phyloP scores from a whole-genome alignment of 2,113 vertebrate genomes.

The Phaethon lepturus region DNA sequence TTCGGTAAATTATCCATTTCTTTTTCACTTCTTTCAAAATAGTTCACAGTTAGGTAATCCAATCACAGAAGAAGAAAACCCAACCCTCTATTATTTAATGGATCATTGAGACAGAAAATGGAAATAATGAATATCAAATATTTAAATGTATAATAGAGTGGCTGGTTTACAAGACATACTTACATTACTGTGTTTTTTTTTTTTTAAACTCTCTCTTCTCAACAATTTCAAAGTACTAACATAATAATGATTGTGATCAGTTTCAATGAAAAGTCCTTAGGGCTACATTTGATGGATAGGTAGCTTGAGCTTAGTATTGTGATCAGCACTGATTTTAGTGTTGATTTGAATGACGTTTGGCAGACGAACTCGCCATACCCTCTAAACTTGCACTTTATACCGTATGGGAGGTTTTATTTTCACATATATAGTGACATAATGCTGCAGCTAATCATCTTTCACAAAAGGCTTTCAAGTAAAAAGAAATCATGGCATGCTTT shows the following conservation, averaged over 20 bases:
- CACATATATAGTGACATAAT: neutral
- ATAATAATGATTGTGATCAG: neutral
- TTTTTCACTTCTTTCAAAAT: neutral
- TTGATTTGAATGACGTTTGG: neutral
- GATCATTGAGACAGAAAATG: neutral
- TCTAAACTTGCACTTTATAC: neutral
- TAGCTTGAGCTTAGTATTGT: neutral
- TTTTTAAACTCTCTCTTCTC: neutral
- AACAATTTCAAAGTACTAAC: neutral
- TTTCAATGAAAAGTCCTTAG: neutral
- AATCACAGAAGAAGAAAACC: neutral
- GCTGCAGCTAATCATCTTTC: neutral
- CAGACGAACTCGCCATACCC: neutral
- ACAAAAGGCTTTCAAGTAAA: neutral
- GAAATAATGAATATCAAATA: neutral
- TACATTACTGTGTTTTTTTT: rapidly evolving
- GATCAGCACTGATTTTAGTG: neutral
- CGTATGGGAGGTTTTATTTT: neutral
- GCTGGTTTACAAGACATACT: neutral
- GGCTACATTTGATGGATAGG: neutral
- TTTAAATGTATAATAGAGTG: neutral
- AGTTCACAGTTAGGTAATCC: neutral
- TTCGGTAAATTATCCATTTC: neutral
- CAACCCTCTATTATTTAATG: neutral
- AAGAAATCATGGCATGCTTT: neutral